phyloP scores from a whole-genome alignment of 2,113 vertebrate species.

The Cygnus buccinator region DNA sequence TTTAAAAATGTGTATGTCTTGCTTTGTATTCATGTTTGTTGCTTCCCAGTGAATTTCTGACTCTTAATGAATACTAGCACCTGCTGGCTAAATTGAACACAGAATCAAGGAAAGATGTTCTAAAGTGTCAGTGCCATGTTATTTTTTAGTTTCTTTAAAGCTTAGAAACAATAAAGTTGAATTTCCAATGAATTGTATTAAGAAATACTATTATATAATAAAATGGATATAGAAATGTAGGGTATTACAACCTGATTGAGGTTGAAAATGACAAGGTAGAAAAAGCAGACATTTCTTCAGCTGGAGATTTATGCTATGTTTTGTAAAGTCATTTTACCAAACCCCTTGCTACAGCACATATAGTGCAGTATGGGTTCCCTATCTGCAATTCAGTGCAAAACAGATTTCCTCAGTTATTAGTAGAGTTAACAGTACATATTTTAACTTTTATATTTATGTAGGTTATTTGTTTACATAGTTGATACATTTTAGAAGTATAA shows the following conservation, averaged over 20 bases:
- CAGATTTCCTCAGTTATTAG: background rate
- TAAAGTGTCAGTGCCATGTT: background rate
- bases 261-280: background rate
- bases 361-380: background rate
- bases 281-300: background rate
- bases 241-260: background rate
- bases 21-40: background rate
- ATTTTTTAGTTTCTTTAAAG: background rate
- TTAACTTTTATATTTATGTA: background rate
- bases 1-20: background rate
- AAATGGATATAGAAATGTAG: background rate
- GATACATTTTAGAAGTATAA: background rate
- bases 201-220: background rate
- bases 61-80: background rate
- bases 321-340: background rate
- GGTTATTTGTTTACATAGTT: background rate
- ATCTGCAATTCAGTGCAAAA: background rate
- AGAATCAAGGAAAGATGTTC: background rate
- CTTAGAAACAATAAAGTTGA: background rate
- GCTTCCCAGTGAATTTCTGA: background rate
- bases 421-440: background rate
- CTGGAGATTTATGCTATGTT: background rate
- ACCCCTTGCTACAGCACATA: background rate
- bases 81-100: background rate
- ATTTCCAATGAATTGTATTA: background rate